A percentile compares a stretch with the other conserved stretches of the same genome.
Conservation (phyloP, 64 coral and sea anemone genomes). For the Hydrozoanthus tunicans region DNA sequence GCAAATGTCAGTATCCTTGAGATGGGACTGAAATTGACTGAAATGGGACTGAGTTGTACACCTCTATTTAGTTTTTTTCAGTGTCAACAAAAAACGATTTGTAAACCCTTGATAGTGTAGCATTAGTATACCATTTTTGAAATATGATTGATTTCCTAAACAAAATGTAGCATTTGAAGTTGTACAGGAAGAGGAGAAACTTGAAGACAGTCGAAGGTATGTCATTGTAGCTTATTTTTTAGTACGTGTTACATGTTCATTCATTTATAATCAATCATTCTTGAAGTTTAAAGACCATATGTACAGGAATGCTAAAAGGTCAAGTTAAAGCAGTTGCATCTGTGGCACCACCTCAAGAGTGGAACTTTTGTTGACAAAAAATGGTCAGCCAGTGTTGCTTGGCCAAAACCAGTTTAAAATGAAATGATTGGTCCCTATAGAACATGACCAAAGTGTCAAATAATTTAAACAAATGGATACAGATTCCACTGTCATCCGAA, state of each 20-base stretch:
- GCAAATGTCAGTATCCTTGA: conserved; percentile 98
- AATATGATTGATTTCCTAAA: conserved; percentile 1
- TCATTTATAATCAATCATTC: too few relatives aligned
- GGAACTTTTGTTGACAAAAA: too few relatives aligned
- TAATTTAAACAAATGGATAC: too few relatives aligned
- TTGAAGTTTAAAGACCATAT: too few relatives aligned
- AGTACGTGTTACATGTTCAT: neutral
- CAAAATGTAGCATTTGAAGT: conserved; percentile 84
- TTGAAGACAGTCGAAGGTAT: conserved; percentile 76
- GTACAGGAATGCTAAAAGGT: too few relatives aligned
- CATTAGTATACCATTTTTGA: neutral
- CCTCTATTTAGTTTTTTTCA: neutral
- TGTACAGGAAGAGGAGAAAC: conserved; percentile 92
- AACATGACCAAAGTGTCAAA: too few relatives aligned
- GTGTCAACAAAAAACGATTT: neutral
- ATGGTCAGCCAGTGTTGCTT: too few relatives aligned
- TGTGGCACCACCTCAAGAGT: too few relatives aligned
- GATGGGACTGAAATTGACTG: neutral
- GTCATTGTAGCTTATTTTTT: neutral
- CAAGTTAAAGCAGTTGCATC: too few relatives aligned
- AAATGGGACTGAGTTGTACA: neutral
- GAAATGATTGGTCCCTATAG: too few relatives aligned
- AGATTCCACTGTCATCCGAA: too few relatives aligned
- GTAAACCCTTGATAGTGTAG: neutral
- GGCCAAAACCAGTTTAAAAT: too few relatives aligned